Evolutionary conservation across 2,888 invertebrate genomes (phyloP).

Genomic region (Heliconius cydno): DNA sequence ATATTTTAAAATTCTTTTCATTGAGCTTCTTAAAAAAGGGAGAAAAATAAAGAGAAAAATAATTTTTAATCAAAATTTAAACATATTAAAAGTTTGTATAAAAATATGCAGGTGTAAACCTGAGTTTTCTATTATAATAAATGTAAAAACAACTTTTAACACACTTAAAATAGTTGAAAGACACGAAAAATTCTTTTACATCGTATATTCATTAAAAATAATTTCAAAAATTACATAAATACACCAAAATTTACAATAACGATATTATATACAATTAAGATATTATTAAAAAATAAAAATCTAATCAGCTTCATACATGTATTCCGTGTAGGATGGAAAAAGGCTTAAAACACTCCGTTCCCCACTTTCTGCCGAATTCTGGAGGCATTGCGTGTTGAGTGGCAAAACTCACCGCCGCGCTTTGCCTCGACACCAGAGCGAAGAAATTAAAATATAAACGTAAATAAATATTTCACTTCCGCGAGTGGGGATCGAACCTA

Average conservation of each 20-base stretch:
- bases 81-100: not conserved
- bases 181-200: not conserved
- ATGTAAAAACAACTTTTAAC: not conserved
- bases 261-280: slow-evolving; percentile 6
- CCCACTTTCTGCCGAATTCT: too few species aligned
- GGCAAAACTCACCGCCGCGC: too few species aligned
- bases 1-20: not conserved
- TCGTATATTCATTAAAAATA: slow-evolving; percentile 15
- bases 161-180: not conserved
- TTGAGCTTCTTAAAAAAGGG: too few species aligned
- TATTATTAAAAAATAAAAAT: not conserved
- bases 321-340: too few species aligned
- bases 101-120: too few species aligned
- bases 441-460: too few species aligned
- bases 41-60: not conserved
- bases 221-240: slow-evolving; percentile 5
- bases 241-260: slow-evolving; percentile 8
- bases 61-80: not conserved
- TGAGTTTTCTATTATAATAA: not conserved
- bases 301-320: too few species aligned
- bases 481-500: too few species aligned
- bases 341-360: too few species aligned
- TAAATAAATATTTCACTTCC: too few species aligned
- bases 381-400: too few species aligned
- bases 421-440: too few species aligned